Base-by-base conservation (phyloP, 2,888 invertebrate species). In the Hypomecis punctinalis region DNA sequence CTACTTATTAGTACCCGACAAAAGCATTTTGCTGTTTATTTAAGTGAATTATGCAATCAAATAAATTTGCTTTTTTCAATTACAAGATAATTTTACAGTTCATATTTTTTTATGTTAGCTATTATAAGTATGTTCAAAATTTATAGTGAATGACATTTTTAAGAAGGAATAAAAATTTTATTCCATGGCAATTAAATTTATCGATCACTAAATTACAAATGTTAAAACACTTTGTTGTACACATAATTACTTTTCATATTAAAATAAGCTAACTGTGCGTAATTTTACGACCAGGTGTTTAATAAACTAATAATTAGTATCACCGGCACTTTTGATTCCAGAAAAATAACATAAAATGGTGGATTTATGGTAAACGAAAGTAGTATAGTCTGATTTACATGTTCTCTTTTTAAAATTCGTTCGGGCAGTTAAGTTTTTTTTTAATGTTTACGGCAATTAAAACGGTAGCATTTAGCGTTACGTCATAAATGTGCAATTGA, bases 391-490 rank as follows among this genome's bases (percentile, higher is more conserved):
- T 84, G 84, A 87, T 84, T 86, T 84, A 86, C 80, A 77, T 74
- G 75, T 76, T 76, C 68, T 57, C 64, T 61, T 60, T 60, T 47
- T 71, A 74, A 65, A 76, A 78, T 70, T 72, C 72, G 67, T 70
- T 63, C 56, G 67, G 68, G 77, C 81, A 85, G 85, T 87, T 85
- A 86, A 82, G 81, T 74, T 76, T 75, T 72, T 76, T 3, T 78
- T 71, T 77, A 78, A 78, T 81, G 81, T 81, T 81, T 76, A 74
- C 72, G 78, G 79, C 78, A 88, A 86, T 89, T 88, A 88, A 88
- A 88, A 85, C 86, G 82, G 88, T 85, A 85, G 85, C 85, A 77
- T 75, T 80, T 76, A 77, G 76, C 71, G 76, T 89, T 88, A 79
- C 80, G 80, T 76, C 86, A 91, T 61, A 36, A 62, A 59, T 10